These are phyloP conservation scores for Mus spretus DNA, from an alignment of 2,797 vertebrate genomes.

Conservation along the genomic window DNA sequence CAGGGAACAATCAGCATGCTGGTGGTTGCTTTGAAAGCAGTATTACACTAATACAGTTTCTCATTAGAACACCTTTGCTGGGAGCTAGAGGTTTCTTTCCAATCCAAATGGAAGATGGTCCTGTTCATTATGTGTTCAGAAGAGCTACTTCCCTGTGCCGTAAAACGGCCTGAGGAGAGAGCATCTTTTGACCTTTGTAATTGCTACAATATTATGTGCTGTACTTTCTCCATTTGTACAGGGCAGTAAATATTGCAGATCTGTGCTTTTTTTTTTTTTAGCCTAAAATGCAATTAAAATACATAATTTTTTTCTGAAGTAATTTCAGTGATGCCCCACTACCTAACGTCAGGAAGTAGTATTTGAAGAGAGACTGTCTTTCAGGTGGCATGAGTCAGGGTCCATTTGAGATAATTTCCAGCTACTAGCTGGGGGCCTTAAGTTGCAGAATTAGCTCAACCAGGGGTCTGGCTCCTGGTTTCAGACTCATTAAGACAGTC, in stretches of 20 bases:
- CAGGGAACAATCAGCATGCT: conserved; percentile 67
- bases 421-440: conserved; percentile 35
- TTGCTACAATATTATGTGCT: conserved; percentile 83
- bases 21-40: conserved; percentile 81
- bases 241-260: conserved; percentile 83
- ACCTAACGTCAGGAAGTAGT: neutral
- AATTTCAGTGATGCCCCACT: neutral
- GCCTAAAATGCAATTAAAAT: conserved; percentile 79
- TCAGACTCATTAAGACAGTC: conserved; percentile 83
- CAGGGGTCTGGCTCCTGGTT: conserved; percentile 47
- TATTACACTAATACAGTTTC: conserved; percentile 75
- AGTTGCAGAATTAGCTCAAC: conserved; percentile 71
- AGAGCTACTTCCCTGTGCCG: conserved; percentile 71
- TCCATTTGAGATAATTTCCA: conserved; percentile 68
- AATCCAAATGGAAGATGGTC: conserved; percentile 81
- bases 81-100: conserved; percentile 82
- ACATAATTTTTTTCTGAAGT: conserved; percentile 15
- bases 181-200: conserved; percentile 86
- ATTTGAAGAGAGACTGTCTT: neutral
- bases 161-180: conserved; percentile 83
- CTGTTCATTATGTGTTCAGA: conserved; percentile 84
- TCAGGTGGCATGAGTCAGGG: conserved; percentile 1
- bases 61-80: conserved; percentile 84
- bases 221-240: conserved; percentile 80
- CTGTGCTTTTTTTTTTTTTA: conserved; percentile 40